phyloP scores from a whole-genome alignment of 1,140 invertebrate species.

The Pogonomyrmex californicus region DNA sequence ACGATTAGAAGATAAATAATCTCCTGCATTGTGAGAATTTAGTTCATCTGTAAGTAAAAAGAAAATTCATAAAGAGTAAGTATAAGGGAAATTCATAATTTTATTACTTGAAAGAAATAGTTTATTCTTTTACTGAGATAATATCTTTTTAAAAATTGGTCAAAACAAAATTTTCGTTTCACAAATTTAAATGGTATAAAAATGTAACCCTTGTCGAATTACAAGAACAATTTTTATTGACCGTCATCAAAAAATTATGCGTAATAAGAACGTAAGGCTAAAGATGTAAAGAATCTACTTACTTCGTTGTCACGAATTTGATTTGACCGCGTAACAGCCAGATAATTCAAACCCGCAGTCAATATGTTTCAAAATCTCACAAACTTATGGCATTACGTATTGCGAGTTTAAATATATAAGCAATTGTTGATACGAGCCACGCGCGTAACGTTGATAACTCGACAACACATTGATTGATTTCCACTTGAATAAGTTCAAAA shows the following conservation, averaged over 20 bases:
- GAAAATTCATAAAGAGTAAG: background rate
- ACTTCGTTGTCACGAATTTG: background rate
- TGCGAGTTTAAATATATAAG: conserved; percentile 11
- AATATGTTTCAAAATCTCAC: background rate
- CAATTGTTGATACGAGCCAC: conserved; percentile 4
- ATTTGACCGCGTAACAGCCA: background rate
- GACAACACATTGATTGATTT: conserved; percentile 32
- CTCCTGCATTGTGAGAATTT: conserved; percentile 22
- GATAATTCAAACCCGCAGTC: background rate
- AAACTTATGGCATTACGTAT: background rate
- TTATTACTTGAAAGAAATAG: background rate
- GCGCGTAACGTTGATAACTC: conserved; percentile 21
- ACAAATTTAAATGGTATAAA: background rate
- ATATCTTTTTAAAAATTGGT: background rate
- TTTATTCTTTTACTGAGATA: background rate
- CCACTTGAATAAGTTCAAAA: conserved; percentile 34
- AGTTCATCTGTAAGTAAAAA: conserved; percentile 14
- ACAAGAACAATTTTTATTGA: background rate
- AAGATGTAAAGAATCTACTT: background rate
- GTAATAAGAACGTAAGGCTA: background rate
- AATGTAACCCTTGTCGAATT: background rate
- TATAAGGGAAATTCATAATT: background rate
- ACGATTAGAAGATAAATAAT: conserved; percentile 3
- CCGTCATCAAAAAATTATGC: background rate
- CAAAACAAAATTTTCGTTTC: background rate